Base-by-base conservation (phyloP, 2,888 invertebrate genomes). In the Xestoiulus laeticollis region DNA sequence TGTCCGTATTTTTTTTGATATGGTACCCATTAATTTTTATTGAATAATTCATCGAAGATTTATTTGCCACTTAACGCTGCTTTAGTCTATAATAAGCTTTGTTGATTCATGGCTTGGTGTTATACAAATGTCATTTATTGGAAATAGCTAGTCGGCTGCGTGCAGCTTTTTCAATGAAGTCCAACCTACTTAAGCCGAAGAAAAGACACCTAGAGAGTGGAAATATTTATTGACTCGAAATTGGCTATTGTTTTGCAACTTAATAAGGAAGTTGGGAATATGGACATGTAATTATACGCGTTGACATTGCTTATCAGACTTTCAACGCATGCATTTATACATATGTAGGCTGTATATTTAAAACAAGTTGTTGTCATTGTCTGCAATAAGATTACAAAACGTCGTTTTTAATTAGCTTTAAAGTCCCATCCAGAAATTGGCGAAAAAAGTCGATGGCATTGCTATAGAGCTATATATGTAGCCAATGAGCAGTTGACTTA, bases 21-120 rank as follows among this genome's bases (percentile, higher is more conserved):
- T 59, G 53, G 53, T 19, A 59, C 53, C 53, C 53, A 59, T 59
- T 59, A 59, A 59, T 59, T 59, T 59, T n/a, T 59, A 59, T 59
- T 59, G n/a, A 59, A 59, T 59, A 59, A 59, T 59, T 59, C 53
- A 59, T 59, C 53, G 53, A n/a, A 59, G 53, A 59, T 59, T 59
- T 59, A 59, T 59, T 59, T 59, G 53, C 53, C 53, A 59, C 53
- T 59, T 59, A 59, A 59, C 53, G 53, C 53, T 19, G 53, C 53
- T 59, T n/a, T n/a, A 59, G 53, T 59, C 53, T 59, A 59, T 59
- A 59, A 59, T 59, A 59, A 59, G n/a, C 53, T 59, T 59, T 59
- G 53, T 59, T 59, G 53, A 59, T 59, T 59, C 53, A 59, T 59
- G 53, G 53, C 53, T n/a, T 5, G n/a, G 53, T 59, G 53, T 59